Evolutionary conservation across 2,888 invertebrate genomes (phyloP).

Genomic region (Acleris sparsana): DNA sequence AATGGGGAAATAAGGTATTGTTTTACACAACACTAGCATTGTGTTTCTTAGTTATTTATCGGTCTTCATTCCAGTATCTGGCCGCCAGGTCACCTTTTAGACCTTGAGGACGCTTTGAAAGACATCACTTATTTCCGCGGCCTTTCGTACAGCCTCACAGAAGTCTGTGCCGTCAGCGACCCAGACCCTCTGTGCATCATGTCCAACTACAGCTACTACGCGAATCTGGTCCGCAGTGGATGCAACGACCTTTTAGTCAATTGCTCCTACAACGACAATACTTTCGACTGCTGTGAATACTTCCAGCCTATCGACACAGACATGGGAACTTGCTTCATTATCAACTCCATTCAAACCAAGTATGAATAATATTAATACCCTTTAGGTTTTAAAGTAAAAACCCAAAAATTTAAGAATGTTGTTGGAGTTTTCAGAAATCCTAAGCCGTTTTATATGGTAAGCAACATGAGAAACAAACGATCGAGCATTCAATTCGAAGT

Average conservation of each 20-base stretch:
- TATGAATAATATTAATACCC: conserved; percentile 41
- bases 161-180: conserved; percentile 79
- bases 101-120: conserved; percentile 87
- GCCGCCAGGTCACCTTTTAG: conserved; percentile 86
- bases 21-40: neutral
- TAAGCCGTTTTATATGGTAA: conserved; percentile 75
- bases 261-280: conserved; percentile 79
- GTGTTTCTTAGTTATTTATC: neutral
- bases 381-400: neutral
- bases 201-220: conserved; percentile 84
- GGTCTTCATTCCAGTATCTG: conserved; percentile 78
- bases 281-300: conserved; percentile 85
- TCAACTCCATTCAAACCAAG: conserved; percentile 85
- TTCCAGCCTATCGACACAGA: conserved; percentile 85
- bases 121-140: conserved; percentile 88
- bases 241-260: conserved; percentile 77
- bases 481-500: conserved; percentile 79
- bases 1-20: too few relatives aligned
- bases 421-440: conserved; percentile 54
- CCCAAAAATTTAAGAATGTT: neutral
- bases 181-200: conserved; percentile 82
- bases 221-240: conserved; percentile 77
- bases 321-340: conserved; percentile 83
- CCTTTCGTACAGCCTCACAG: conserved; percentile 85
- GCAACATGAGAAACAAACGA: conserved; percentile 75